Evolutionary conservation across 1,140 invertebrate species (phyloP), one percentile per base, ranked within the genome.

Genomic region (Brachystomella parvula): DNA sequence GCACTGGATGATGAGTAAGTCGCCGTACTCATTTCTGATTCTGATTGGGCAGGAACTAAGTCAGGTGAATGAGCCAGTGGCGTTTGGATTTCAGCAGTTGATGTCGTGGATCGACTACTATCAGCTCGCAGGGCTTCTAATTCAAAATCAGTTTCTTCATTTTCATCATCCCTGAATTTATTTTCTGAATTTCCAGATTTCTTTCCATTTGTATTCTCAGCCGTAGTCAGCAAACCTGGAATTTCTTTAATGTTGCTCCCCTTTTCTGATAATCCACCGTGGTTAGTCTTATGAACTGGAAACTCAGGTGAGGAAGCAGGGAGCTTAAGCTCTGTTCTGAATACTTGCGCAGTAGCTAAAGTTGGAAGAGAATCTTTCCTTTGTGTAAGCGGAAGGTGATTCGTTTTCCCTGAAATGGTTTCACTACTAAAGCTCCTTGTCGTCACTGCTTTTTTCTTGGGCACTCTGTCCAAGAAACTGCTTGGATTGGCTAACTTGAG

Each of bases 381-480:
- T 39, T 39, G 35, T 9, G 35, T 6, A 9, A 39, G 6, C 6
- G 19, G 35, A 39, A 6, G 35, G 35, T 9, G 35, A n/a, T n/a
- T n/a, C n/a, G n/a, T 19, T 39, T 6, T 39, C 35, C 35, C 35
- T 6, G 19, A 39, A 39, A 39, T 53, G 9, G 24, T 53, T 24
- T 53, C 49, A 26, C 49, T 53, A 24, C 49, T 53, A 53, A 15
- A 53, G 24, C 49, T 53, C 24, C 49, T 9, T 6, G 15, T 26
- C 49, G n/a, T n/a, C n/a, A n/a, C n/a, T n/a, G 49, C 49, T 53
- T 53, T 53, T 53, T 53, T 24, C 35, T 9, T 53, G 49, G 49
- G 9, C 12, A 53, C 9, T 24, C 24, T 24, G 49, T 6, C n/a
- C n/a, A n/a, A n/a, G n/a, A n/a, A n/a, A n/a, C n/a, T n/a, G 21